Evolutionary conservation across 2,113 vertebrate genomes (phyloP).

Genomic region (Tenrec ecaudatus): DNA sequence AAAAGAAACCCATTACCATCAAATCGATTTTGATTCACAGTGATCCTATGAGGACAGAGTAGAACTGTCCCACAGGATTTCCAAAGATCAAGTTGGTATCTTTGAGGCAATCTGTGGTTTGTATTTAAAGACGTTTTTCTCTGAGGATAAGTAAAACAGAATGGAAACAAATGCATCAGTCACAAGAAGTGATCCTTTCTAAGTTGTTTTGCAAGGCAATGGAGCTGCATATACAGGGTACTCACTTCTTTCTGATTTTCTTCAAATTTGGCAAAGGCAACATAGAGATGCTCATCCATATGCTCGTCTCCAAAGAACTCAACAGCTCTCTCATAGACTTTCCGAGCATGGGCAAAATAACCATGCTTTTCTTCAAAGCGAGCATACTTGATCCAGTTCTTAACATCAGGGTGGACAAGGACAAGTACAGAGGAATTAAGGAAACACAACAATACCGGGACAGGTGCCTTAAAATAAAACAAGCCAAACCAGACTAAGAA

Average conservation of each 20-base stretch:
- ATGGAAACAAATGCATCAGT: not conserved
- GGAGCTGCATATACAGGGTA: not conserved
- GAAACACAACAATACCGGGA: constrained; percentile 52
- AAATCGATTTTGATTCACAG: too few species aligned
- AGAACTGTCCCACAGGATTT: not conserved
- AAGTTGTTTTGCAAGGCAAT: not conserved
- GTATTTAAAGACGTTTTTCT: constrained; percentile 33
- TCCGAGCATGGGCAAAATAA: constrained; percentile 94
- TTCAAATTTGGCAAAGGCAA: constrained; percentile 97
- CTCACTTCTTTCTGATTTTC: constrained; percentile 98
- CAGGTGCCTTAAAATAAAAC: not conserved
- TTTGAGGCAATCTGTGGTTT: not conserved
- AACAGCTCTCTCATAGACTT: constrained; percentile 95
- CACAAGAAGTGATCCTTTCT: not conserved
- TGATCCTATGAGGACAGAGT: too few species aligned
- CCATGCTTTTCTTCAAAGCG: constrained; percentile 97
- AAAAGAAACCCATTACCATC: not conserved
- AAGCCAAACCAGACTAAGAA: not conserved
- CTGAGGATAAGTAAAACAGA: not conserved
- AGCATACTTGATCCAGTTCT: constrained; percentile 99
- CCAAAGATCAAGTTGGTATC: not conserved
- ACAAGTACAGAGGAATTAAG: constrained; percentile 92
- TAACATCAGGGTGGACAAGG: constrained; percentile 96
- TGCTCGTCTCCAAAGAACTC: constrained; percentile 98
- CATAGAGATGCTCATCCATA: constrained; percentile 95